Percentiles rank a stretch among this genome's conserved stretches.
phyloP scores from a whole-genome alignment of 2,888 invertebrate genomes.

The Dynastes grantii region DNA sequence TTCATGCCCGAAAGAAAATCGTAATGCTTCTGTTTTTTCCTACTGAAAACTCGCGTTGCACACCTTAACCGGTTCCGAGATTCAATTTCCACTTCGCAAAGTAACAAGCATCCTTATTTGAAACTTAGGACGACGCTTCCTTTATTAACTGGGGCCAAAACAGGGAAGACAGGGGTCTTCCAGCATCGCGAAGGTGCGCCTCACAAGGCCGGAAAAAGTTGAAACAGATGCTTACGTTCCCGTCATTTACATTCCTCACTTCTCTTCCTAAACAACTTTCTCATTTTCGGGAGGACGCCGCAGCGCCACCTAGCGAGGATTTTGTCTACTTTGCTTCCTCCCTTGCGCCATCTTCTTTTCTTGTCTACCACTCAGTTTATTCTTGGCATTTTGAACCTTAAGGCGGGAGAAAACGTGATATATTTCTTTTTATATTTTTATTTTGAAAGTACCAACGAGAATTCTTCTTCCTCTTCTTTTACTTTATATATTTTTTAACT shows the following conservation, averaged over 20 bases:
- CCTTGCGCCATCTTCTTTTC: too few relatives aligned
- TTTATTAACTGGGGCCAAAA: not conserved
- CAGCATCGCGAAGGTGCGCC: too few relatives aligned
- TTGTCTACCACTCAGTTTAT: too few relatives aligned
- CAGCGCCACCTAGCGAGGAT: conserved; percentile 1
- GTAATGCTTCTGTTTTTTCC: not conserved
- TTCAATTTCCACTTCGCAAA: conserved; percentile 33
- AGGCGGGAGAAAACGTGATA: too few relatives aligned
- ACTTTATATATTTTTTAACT: too few relatives aligned
- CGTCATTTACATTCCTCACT: conserved; percentile 17
- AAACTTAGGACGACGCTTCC: not conserved
- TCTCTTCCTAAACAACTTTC: conserved; percentile 18
- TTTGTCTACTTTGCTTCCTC: not conserved
- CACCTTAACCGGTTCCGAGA: not conserved
- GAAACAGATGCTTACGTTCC: conserved; percentile 13
- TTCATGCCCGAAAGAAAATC: too few relatives aligned
- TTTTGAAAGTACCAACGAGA: too few relatives aligned
- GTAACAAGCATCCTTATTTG: conserved; percentile 14
- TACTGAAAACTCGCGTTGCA: too few relatives aligned
- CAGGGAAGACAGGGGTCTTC: too few relatives aligned
- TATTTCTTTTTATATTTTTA: too few relatives aligned
- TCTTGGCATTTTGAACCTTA: too few relatives aligned
- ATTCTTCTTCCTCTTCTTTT: too few relatives aligned
- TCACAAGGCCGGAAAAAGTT: not conserved
- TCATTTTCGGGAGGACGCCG: not conserved